Evolutionary conservation across 2,113 vertebrate species (phyloP).

Genomic region (Papio anubis): DNA sequence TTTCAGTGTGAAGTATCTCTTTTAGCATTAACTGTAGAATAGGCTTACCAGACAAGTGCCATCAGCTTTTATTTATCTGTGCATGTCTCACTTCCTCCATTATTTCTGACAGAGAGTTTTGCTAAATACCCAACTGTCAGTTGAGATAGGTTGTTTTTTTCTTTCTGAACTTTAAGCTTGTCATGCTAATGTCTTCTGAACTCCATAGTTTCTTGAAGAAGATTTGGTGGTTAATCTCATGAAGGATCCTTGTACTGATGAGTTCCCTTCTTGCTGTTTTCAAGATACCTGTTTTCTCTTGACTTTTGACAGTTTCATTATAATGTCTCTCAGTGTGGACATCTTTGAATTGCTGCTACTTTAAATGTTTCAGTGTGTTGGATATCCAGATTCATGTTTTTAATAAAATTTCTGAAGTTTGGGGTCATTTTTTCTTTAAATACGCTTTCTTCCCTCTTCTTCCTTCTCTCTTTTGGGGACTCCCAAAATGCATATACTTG

Average conservation of each 20-base stretch:
- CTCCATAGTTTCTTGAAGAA: not conserved
- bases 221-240: no score
- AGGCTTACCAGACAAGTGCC: rapidly evolving
- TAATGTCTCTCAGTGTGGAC: not conserved
- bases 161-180: not conserved
- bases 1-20: not conserved
- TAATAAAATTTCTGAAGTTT: not conserved
- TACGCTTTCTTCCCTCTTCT: not conserved
- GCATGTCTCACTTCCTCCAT: not conserved
- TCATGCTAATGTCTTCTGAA: not conserved
- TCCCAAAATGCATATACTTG: not conserved
- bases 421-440: not conserved
- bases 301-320: no score
- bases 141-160: not conserved
- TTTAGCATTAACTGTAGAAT: not conserved
- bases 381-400: not conserved
- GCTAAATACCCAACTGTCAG: not conserved
- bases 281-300: not conserved
- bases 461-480: not conserved
- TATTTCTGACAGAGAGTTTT: not conserved
- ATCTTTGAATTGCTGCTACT: not conserved
- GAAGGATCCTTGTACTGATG: not conserved
- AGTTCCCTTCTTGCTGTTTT: not conserved
- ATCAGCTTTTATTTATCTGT: not conserved
- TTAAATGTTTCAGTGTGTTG: not conserved